Percentiles rank a stretch among this genome's conserved stretches.
These are phyloP conservation scores for Protobothrops flavoviridis DNA, from an alignment of 2,113 vertebrate species.

Conservation along the genomic window DNA sequence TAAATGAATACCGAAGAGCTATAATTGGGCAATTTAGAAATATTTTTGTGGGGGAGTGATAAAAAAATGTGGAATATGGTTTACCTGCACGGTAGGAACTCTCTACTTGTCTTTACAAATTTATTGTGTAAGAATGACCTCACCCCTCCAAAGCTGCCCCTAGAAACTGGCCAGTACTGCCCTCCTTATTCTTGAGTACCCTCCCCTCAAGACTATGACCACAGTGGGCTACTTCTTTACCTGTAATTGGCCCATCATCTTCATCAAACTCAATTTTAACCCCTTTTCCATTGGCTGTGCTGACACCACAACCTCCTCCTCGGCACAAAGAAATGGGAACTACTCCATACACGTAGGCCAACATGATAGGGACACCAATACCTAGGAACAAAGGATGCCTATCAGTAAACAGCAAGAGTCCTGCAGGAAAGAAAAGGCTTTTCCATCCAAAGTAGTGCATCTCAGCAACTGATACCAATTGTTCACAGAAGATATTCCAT, in stretches of 20 bases:
- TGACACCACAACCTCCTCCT: conserved; percentile 94
- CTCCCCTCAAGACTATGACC: not conserved
- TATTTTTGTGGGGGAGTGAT: not conserved
- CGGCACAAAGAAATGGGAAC: conserved; percentile 97
- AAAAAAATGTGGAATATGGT: not conserved
- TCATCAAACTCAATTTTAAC: conserved; percentile 97
- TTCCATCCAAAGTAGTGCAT: not conserved
- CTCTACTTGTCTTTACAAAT: fast-evolving
- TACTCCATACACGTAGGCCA: conserved; percentile 97
- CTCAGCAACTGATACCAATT: not conserved
- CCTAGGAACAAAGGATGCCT: conserved; percentile 69
- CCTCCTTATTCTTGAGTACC: not conserved
- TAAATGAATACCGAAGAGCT: not conserved
- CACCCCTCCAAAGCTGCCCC: not conserved
- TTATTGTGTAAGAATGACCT: not conserved
- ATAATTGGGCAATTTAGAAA: not conserved
- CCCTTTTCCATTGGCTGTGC: conserved; percentile 91
- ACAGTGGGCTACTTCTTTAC: conserved; percentile 60
- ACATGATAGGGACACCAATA: conserved; percentile 98
- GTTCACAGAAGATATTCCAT: not conserved
- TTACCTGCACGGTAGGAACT: not conserved
- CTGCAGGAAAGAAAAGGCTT: not conserved
- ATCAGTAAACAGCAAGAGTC: conserved; percentile 27
- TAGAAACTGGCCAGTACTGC: not conserved
- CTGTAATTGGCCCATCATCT: conserved; percentile 96